Base-by-base conservation (phyloP, 2,113 vertebrate genomes). In the Thalassarche chlororhynchos region DNA sequence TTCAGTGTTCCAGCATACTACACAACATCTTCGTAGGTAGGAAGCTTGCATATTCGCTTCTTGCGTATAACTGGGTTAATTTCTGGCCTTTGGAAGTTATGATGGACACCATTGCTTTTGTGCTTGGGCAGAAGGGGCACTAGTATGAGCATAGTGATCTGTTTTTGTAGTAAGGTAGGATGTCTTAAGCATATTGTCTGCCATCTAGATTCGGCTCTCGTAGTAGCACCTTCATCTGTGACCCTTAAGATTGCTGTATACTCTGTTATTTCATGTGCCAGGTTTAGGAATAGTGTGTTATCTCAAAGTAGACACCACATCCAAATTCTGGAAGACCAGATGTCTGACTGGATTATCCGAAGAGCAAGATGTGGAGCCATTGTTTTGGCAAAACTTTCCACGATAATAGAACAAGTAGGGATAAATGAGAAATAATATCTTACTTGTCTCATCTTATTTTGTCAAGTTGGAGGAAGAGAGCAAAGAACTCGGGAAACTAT, bases 11-110 rank as follows among this genome's bases (percentile, higher is more conserved):
- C 29, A 58, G 44, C 34, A 9, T 16, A 13, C 17, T 49, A 3
- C 5, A 2, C 9, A 47, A 2, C 6, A 2, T 16, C 32, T 36
- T 31, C 2, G 2, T 25, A 49, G 25, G 16, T 24, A 32, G 54
- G 51, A 69, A 51, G 20, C 31, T 51, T 62, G 5, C 23, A 17
- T 51, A 14, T n/a, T 89, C 13, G 2, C 34, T 65, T 57, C 29
- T 71, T 6, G 1, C 3, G 0, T 31, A 5, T 26, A 61, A 18
- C 12, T 51, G n/a, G 9, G 19, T 81, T 66, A 38, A 44, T 40
- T 65, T 42, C 2, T 20, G 34, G 31, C 18, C n/a, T 80, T 72
- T 62, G 17, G 20, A 74, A 58, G 44, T n/a, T 34, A 0, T 13
- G 40, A 11, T 54, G 58, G 58, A 72, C 66, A 12, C n/a, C 4